Percentiles rank a stretch among this genome's conserved stretches.
Conservation (phyloP, 2,888 invertebrate genomes). For the Chymomyza caudatula region DNA sequence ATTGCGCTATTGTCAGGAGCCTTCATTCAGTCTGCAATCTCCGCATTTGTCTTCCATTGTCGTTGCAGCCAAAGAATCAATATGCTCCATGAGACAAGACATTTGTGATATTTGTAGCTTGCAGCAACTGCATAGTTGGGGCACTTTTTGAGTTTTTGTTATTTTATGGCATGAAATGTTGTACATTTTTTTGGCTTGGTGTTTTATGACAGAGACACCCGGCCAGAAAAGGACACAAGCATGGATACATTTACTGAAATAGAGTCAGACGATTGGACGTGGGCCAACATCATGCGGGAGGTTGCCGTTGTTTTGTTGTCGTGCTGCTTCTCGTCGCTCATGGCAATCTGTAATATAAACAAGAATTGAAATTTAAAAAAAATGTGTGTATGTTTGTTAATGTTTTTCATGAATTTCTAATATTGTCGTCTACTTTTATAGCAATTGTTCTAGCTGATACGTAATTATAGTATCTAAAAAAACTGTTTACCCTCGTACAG, state of each 20-base stretch:
- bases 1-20: too few relatives aligned
- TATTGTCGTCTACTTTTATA: too few relatives aligned
- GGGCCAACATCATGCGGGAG: background rate
- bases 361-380: too few relatives aligned
- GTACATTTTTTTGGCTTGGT: background rate
- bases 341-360: background rate
- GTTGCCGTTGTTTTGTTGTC: background rate
- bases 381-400: too few relatives aligned
- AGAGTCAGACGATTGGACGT: background rate
- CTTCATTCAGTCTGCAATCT: too few relatives aligned
- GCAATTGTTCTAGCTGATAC: too few relatives aligned
- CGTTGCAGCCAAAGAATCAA: too few relatives aligned
- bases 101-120: background rate
- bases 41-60: too few relatives aligned
- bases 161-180: background rate
- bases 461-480: too few relatives aligned
- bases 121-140: background rate
- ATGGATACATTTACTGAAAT: background rate
- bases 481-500: too few relatives aligned
- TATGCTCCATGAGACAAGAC: background rate
- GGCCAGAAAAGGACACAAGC: background rate
- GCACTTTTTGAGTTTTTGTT: background rate
- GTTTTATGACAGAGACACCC: background rate
- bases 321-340: background rate
- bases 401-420: too few relatives aligned